Evolutionary conservation across 2,797 vertebrate species (phyloP).

Genomic region (Notolabrus celidotus): DNA sequence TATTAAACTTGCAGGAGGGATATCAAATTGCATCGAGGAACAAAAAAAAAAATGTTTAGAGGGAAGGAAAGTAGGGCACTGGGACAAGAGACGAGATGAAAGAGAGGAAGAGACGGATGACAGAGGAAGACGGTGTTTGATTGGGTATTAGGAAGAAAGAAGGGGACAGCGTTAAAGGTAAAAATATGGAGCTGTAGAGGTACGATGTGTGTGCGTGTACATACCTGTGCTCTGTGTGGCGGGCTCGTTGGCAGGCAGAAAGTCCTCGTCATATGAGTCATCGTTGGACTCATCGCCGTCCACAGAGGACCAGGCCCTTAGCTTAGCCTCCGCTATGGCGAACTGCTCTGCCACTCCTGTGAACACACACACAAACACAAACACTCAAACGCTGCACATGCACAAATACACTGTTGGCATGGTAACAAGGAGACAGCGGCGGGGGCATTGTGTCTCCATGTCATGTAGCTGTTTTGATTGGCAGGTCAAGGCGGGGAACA

Average conservation of each 20-base stretch:
- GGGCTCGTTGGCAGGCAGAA: slow-evolving; percentile 87
- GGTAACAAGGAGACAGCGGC: slow-evolving; percentile 51
- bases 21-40: slow-evolving; percentile 80
- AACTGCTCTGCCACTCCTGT: slow-evolving; percentile 96
- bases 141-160: slow-evolving; percentile 6
- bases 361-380: slow-evolving; percentile 22
- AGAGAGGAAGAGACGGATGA: slow-evolving; percentile 16
- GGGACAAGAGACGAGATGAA: slow-evolving; percentile 70
- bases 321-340: slow-evolving; percentile 96
- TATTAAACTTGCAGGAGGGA: slow-evolving; percentile 86
- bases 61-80: slow-evolving; percentile 82
- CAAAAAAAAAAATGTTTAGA: slow-evolving; percentile 74
- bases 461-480: slow-evolving; percentile 36
- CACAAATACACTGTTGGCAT: slow-evolving; percentile 49
- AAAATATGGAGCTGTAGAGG: slow-evolving; percentile 20
- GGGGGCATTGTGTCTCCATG: slow-evolving; percentile 14
- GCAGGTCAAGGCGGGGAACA: slow-evolving; percentile 24
- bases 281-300: slow-evolving; percentile 96
- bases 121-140: slow-evolving; percentile 27
- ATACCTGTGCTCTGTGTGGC: slow-evolving; percentile 87
- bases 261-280: slow-evolving; percentile 97
- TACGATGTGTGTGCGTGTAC: slow-evolving; percentile 30
- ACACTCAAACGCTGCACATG: slow-evolving; percentile 12
- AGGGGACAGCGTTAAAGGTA: slow-evolving; percentile 13
- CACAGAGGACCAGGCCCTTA: slow-evolving; percentile 97